Evolutionary conservation across 1,140 invertebrate genomes (phyloP).

Genomic region (Tigriopus japonicus): DNA sequence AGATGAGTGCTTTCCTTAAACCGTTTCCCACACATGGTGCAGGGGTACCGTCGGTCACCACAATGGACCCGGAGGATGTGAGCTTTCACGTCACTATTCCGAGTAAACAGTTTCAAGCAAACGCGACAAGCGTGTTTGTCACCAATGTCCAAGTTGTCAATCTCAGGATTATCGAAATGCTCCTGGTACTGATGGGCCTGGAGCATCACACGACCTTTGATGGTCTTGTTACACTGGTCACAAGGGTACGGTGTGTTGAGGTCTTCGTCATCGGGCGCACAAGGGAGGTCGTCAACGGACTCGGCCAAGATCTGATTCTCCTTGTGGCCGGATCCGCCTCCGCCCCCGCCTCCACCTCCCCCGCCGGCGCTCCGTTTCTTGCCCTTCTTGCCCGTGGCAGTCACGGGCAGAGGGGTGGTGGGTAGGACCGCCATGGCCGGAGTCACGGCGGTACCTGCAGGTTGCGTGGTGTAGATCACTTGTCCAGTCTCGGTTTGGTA

Average conservation of each 20-base stretch:
- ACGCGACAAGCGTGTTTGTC: conserved; percentile 12
- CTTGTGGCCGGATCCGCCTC: background rate
- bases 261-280: conserved; percentile 12
- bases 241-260: conserved; percentile 12
- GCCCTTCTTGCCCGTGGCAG: background rate
- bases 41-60: conserved; percentile 14
- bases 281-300: conserved; percentile 5
- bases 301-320: conserved; percentile 5
- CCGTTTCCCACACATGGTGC: conserved; percentile 13
- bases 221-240: conserved; percentile 11
- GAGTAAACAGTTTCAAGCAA: conserved; percentile 13
- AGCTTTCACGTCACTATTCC: conserved; percentile 13
- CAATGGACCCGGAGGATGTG: conserved; percentile 14
- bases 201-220: conserved; percentile 12
- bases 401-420: background rate
- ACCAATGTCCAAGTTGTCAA: conserved; percentile 8
- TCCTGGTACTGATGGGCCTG: conserved; percentile 14
- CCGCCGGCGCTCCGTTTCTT: background rate
- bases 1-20: conserved; percentile 15
- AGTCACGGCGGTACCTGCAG: background rate
- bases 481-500: conserved; percentile 10
- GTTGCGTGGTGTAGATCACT: conserved; percentile 3
- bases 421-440: background rate
- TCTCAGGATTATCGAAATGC: conserved; percentile 12
- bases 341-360: background rate